Conservation (phyloP, 2,797 vertebrate species). For the Tympanoctomys barrerae region DNA sequence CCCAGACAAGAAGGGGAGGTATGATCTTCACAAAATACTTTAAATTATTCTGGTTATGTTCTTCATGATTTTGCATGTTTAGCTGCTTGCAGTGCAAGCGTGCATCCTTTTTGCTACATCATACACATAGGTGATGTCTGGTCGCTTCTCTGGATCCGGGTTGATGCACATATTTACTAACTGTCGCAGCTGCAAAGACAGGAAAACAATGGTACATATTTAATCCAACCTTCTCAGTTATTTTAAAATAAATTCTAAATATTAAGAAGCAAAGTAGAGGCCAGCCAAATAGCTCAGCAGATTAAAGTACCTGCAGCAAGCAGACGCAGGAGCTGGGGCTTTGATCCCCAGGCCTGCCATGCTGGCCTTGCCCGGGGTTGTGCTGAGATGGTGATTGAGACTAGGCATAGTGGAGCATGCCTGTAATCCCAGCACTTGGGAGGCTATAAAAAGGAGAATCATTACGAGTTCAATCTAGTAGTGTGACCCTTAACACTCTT, state of each 20-base stretch:
- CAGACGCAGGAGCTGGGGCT: too few species aligned
- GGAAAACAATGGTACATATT: neutral
- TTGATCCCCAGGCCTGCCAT: too few species aligned
- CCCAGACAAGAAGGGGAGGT: constrained; percentile 75
- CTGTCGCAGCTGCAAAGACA: constrained; percentile 93
- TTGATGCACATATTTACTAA: constrained; percentile 99
- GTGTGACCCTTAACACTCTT: too few species aligned
- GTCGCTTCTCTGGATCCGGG: constrained; percentile 98
- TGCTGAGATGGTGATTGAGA: too few species aligned
- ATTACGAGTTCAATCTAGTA: too few species aligned
- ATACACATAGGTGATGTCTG: constrained; percentile 97
- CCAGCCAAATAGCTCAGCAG: too few species aligned
- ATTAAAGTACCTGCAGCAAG: too few species aligned
- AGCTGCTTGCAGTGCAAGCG: constrained; percentile 91
- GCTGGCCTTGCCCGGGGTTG: too few species aligned
- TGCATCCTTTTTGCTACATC: constrained; percentile 97
- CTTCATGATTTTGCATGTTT: constrained; percentile 70
- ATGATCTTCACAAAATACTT: constrained; percentile 76
- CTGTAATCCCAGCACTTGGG: too few species aligned
- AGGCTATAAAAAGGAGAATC: too few species aligned
- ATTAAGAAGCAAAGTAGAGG: neutral
- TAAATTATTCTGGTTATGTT: constrained; percentile 60
- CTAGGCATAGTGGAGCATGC: too few species aligned
- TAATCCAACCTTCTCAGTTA: neutral
- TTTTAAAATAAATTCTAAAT: neutral